These are phyloP conservation scores for Acropternis orthonyx DNA, from an alignment of 2,797 vertebrate species.

Conservation along the genomic window DNA sequence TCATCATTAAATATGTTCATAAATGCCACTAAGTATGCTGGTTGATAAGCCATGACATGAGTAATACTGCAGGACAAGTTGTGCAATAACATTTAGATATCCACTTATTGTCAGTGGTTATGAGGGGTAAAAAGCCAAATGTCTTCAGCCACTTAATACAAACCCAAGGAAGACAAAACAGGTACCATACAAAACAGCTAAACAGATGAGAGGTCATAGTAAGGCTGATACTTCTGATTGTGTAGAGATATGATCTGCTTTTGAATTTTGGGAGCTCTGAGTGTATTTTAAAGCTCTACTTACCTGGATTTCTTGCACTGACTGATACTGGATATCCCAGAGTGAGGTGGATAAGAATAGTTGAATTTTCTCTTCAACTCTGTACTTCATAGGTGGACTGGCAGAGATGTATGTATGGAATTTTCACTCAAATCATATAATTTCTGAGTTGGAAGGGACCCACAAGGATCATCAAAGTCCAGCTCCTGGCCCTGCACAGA, in stretches of 20 bases:
- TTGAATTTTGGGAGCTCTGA: background rate
- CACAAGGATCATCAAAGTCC: background rate
- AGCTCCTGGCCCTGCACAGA: background rate
- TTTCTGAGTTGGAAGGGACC: background rate
- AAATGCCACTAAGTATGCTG: background rate
- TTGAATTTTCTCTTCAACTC: background rate
- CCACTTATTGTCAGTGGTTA: background rate
- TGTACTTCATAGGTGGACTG: background rate
- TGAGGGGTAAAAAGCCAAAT: background rate
- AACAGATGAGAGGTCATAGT: background rate
- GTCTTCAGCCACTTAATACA: background rate
- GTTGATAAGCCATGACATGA: background rate
- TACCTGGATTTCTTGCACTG: background rate
- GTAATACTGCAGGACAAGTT: background rate
- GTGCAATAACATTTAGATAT: background rate
- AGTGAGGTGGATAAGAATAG: background rate
- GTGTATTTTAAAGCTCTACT: background rate
- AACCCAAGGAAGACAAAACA: background rate
- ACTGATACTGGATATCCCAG: background rate
- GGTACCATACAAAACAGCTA: background rate
- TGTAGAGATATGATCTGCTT: background rate
- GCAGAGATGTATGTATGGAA: background rate
- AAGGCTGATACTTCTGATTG: background rate
- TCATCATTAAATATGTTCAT: background rate
- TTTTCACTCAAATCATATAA: background rate